Percentiles rank a stretch among this genome's conserved stretches.
Conservation (phyloP, 2,113 vertebrate species). For the Bettongia penicillata region DNA sequence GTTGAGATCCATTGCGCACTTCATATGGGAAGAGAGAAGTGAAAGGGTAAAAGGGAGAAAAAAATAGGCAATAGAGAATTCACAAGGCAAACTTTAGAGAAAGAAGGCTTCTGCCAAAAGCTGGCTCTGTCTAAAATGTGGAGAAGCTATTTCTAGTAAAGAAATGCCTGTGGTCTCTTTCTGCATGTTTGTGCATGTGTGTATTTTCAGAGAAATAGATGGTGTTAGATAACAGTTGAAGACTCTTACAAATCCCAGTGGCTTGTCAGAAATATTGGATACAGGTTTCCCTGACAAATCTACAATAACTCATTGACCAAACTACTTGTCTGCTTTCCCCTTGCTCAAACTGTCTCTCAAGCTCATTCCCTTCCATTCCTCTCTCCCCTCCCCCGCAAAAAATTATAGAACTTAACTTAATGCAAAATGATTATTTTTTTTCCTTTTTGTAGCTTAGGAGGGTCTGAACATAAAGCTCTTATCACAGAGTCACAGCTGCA, state of each 20-base stretch:
- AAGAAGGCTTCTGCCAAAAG: not conserved
- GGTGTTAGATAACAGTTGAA: slow-evolving; percentile 16
- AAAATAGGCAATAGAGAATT: not conserved
- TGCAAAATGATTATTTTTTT: slow-evolving; percentile 77
- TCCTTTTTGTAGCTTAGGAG: slow-evolving; percentile 75
- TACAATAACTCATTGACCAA: slow-evolving; percentile 68
- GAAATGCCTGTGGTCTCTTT: not conserved
- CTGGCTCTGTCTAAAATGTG: slow-evolving; percentile 31
- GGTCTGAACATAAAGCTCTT: slow-evolving; percentile 83
- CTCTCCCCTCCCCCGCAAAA: not conserved
- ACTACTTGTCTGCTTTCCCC: slow-evolving; percentile 63
- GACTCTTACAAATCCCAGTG: slow-evolving; percentile 71
- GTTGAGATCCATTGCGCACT: not conserved
- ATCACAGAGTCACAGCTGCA: slow-evolving; percentile 83
- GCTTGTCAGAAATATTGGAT: slow-evolving; percentile 60
- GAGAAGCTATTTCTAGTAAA: slow-evolving; percentile 53
- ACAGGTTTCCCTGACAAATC: slow-evolving; percentile 56
- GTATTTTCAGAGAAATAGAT: slow-evolving; percentile 21
- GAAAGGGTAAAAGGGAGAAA: not conserved
- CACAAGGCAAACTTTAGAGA: not conserved
- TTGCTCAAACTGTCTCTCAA: slow-evolving; percentile 11
- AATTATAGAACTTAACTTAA: slow-evolving; percentile 76
- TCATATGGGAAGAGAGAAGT: not conserved
- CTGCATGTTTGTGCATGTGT: not conserved
- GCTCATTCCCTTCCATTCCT: not conserved